phyloP scores from a whole-genome alignment of 2,113 vertebrate genomes.

The Gracilinanus agilis region DNA sequence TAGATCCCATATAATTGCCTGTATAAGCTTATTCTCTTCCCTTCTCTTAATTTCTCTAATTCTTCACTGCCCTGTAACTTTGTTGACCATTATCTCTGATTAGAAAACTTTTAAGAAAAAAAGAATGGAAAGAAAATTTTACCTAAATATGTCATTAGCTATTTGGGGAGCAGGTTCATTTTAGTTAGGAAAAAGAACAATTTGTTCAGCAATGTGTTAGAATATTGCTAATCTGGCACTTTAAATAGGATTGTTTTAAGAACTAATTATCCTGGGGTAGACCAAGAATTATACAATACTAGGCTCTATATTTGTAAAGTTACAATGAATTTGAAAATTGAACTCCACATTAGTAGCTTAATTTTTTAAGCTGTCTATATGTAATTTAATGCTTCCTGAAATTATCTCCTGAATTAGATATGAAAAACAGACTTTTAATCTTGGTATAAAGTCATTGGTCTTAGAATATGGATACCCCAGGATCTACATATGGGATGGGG shows the following conservation, averaged over 20 bases:
- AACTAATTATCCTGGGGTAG: conserved; percentile 53
- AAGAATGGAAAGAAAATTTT: conserved; percentile 62
- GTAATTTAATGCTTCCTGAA: conserved; percentile 32
- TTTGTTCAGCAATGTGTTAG: conserved; percentile 47
- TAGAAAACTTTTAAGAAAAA: conserved; percentile 78
- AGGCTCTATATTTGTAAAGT: conserved; percentile 34
- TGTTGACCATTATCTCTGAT: conserved; percentile 76
- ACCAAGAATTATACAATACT: conserved; percentile 50
- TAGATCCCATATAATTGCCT: not conserved
- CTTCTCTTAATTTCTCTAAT: conserved; percentile 68
- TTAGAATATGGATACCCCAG: not conserved
- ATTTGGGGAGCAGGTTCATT: conserved; percentile 77
- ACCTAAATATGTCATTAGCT: conserved; percentile 77
- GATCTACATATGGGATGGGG: not conserved
- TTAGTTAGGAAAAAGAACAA: conserved; percentile 74
- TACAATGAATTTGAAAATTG: conserved; percentile 54
- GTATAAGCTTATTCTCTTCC: not conserved
- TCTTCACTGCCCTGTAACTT: conserved; percentile 71
- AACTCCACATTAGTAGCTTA: conserved; percentile 21
- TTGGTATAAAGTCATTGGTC: not conserved
- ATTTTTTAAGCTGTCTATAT: conserved; percentile 39
- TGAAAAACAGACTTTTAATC: conserved; percentile 46
- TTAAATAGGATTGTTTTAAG: conserved; percentile 66
- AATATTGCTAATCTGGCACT: conserved; percentile 69
- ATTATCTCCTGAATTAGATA: conserved; percentile 28